Conservation (phyloP, 2,888 invertebrate species). For the Vandiemenella viatica region DNA sequence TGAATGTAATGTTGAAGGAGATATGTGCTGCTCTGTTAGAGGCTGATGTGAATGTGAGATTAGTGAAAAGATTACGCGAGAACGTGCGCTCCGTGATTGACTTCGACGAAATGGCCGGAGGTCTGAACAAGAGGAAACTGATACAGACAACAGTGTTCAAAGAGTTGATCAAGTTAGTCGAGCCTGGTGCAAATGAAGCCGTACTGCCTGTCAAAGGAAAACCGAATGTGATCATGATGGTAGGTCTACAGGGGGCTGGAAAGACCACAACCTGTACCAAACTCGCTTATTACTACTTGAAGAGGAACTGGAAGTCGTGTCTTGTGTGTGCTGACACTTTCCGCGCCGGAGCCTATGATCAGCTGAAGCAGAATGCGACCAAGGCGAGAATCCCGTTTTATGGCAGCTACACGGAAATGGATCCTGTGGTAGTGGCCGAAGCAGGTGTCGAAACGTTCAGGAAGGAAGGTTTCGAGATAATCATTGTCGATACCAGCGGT, state of each 20-base stretch:
- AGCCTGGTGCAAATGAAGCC: constrained; percentile 92
- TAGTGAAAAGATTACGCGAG: constrained; percentile 89
- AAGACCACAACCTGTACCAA: constrained; percentile 99
- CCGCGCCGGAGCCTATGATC: constrained; percentile 98
- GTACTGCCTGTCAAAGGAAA: constrained; percentile 91
- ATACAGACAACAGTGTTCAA: constrained; percentile 98
- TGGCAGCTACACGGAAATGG: constrained; percentile 91
- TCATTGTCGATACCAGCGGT: constrained; percentile 98
- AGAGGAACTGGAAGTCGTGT: constrained; percentile 98
- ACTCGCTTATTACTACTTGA: constrained; percentile 94
- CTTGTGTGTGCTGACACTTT: constrained; percentile 98
- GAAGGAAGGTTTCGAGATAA: constrained; percentile 96
- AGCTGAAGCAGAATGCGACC: constrained; percentile 97
- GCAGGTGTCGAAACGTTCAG: constrained; percentile 99
- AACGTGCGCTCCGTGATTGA: constrained; percentile 96
- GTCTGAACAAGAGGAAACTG: constrained; percentile 94
- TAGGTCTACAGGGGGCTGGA: constrained; percentile 96
- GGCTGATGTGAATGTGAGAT: constrained; percentile 90
- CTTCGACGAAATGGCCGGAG: constrained; percentile 98
- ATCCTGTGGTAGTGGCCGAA: constrained; percentile 96
- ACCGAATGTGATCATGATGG: constrained; percentile 97
- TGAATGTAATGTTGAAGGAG: constrained; percentile 98
- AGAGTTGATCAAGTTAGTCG: constrained; percentile 91
- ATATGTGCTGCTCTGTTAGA: constrained; percentile 94
- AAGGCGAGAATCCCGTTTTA: constrained; percentile 99